Percentiles rank a stretch among this genome's conserved stretches.
These are phyloP conservation scores for Silurus lanzhouensis DNA, from an alignment of 2,797 vertebrate species.

Conservation along the genomic window DNA sequence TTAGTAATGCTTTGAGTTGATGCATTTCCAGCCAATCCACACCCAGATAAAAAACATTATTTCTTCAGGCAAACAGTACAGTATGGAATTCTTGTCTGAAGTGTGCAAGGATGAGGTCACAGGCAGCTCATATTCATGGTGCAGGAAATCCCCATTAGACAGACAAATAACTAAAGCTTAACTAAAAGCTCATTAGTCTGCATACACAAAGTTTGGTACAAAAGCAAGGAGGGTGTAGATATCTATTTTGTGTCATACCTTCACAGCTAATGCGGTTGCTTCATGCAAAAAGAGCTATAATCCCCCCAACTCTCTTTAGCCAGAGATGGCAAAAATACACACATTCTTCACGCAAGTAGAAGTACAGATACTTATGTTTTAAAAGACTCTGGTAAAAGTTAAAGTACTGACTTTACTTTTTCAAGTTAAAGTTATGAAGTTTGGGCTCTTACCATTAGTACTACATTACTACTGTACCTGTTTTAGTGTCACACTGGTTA, in stretches of 20 bases:
- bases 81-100: slow-evolving; percentile 52
- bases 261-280: no score
- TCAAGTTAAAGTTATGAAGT: no score
- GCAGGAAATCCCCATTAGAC: slow-evolving; percentile 44
- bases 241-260: neutral
- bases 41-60: slow-evolving; percentile 54
- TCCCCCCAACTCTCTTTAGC: slow-evolving; percentile 21
- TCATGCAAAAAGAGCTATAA: neutral
- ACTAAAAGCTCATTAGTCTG: slow-evolving; percentile 12
- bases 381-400: no score
- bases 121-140: slow-evolving; percentile 42
- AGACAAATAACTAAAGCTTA: slow-evolving; percentile 19
- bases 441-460: neutral
- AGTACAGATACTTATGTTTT: no score
- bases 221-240: neutral
- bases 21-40: slow-evolving; percentile 50
- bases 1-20: slow-evolving; percentile 47
- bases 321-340: no score
- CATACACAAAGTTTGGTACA: neutral
- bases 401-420: no score
- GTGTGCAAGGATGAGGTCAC: slow-evolving; percentile 46
- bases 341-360: no score
- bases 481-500: no score
- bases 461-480: no score
- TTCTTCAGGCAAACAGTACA: slow-evolving; percentile 58